phyloP scores from a whole-genome alignment of 2,888 invertebrate genomes.

The Meta bourneti region DNA sequence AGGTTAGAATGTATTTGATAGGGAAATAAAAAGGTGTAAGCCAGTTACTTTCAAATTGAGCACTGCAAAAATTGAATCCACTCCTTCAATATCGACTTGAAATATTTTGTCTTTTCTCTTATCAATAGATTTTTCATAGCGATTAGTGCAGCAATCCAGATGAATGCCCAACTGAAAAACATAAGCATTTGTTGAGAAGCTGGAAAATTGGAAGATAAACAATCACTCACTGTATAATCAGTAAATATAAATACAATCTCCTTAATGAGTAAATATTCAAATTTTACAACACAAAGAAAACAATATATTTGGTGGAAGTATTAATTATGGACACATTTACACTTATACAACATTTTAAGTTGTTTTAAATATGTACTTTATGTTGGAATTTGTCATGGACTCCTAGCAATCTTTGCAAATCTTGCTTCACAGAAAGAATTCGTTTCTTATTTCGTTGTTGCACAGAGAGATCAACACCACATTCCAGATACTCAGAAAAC shows the following conservation, averaged over 20 bases:
- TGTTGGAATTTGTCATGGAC: conserved; percentile 10
- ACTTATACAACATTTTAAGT: neutral
- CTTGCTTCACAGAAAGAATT: neutral
- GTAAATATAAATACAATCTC: no score
- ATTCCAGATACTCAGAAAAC: conserved; percentile 38
- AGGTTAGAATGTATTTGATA: neutral
- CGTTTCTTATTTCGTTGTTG: conserved; percentile 39
- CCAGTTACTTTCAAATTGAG: conserved; percentile 17
- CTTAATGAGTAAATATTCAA: neutral
- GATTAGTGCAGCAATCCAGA: neutral
- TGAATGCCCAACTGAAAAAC: conserved; percentile 15
- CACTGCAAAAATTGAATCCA: neutral
- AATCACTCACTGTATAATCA: neutral
- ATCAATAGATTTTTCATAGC: neutral
- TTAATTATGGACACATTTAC: neutral
- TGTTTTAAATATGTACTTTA: conserved; percentile 27
- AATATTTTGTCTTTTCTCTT: conserved; percentile 3
- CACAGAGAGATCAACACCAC: conserved; percentile 1
- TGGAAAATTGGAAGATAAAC: neutral
- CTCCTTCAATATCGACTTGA: conserved; percentile 13
- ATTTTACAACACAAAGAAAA: neutral
- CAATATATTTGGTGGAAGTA: neutral
- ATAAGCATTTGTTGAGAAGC: neutral
- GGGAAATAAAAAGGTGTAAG: neutral
- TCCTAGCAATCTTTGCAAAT: neutral